Evolutionary conservation across 2,888 invertebrate genomes (phyloP), one percentile per base, ranked within the genome.

Genomic region (Epinotia demarniana): DNA sequence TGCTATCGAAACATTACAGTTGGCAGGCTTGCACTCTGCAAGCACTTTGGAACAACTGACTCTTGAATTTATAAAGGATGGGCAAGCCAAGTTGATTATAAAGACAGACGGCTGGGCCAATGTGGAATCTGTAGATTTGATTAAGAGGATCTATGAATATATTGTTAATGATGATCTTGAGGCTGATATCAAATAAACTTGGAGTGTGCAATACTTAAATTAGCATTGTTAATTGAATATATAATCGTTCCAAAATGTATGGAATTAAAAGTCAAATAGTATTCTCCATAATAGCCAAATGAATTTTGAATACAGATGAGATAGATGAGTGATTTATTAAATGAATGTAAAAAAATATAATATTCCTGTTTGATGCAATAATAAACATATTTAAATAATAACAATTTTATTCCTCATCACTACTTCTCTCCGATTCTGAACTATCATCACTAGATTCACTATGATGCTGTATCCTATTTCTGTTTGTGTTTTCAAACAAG

Each of bases 401-500:
- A 39, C 55, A 73, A 73, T 78, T 74, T 79, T 79, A 60, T 70
- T 79, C 79, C 39, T 78, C 78, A 69, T 81, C 80, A 79, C 81
- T 81, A 39, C 80, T 78, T 80, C 73, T 85, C 76, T 84, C 82
- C 80, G 80, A 82, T 63, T 83, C 80, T 6, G 73, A 73, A 81
- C 79, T 80, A 60, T 80, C 79, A 77, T 82, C 83, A 84, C 83
- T 85, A 23, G 83, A 80, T 75, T 83, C 83, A 84, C 82, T 83
- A 49, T 86, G 86, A 82, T 85, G 85, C 60, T 85, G 80, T 75
- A 89, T 83, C 82, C 88, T 82, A 82, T 88, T 84, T 82, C 95
- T 94, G 84, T 96, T 96, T 8, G 95, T 95, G 85, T 96, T 96
- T 49, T 94, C 94, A 89, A 95, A 95, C 77, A 96, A 84, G n/a